A percentile compares a stretch with the other conserved stretches of the same genome.
Conservation (phyloP, 2,113 vertebrate genomes). For the Cyprinodon variegatus region DNA sequence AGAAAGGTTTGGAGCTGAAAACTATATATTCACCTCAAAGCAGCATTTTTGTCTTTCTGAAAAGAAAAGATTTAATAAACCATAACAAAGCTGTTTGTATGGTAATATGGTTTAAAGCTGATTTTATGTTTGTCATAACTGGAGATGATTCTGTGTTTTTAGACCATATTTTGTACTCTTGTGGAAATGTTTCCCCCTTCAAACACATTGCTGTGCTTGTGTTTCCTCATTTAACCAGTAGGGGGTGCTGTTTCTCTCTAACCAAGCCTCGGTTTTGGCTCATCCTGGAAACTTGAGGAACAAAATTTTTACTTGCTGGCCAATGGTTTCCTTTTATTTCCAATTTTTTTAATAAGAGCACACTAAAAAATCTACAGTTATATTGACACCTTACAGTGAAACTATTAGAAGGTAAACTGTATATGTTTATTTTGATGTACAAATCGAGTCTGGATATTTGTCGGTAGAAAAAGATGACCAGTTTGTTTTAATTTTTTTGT, state of each 20-base stretch:
- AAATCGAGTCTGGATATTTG: not conserved
- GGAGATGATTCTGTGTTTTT: not conserved
- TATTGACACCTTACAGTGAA: not conserved
- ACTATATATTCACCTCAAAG: constrained; percentile 7
- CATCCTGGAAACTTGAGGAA: constrained; percentile 1
- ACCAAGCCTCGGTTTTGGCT: constrained; percentile 5
- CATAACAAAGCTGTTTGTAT: constrained; percentile 3
- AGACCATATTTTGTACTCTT: not conserved
- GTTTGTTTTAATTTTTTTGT: constrained; percentile 4
- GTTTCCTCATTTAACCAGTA: constrained; percentile 36
- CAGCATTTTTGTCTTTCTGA: not conserved
- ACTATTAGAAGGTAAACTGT: not conserved
- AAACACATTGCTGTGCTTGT: not conserved
- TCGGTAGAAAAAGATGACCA: not conserved
- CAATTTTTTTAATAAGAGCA: not conserved
- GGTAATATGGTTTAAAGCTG: not conserved
- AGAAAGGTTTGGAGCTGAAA: not conserved
- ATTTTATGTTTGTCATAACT: constrained; percentile 2
- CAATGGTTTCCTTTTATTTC: not conserved
- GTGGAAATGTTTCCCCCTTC: not conserved
- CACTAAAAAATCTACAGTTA: not conserved
- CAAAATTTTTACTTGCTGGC: not conserved
- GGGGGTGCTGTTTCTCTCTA: constrained; percentile 51
- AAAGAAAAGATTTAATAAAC: constrained; percentile 2
- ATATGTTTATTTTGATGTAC: not conserved